Conservation (phyloP, 2,888 invertebrate species). For the Leucophora obtusa region DNA sequence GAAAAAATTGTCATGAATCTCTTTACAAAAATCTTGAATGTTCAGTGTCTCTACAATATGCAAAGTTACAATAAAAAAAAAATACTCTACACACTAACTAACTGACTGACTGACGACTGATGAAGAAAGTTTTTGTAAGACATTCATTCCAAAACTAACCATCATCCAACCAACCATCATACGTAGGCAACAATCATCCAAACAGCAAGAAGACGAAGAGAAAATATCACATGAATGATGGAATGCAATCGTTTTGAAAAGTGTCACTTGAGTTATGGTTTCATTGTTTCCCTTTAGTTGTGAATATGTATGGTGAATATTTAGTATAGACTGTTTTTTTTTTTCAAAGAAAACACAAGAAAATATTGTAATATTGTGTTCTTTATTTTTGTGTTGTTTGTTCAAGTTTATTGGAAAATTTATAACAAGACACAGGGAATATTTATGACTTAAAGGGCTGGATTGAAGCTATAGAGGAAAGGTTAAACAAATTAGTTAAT, state of each 20-base stretch:
- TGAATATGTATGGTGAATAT: slow-evolving; percentile 12
- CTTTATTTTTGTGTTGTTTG: not conserved
- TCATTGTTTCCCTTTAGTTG: slow-evolving; percentile 70
- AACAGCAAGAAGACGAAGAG: slow-evolving; percentile 23
- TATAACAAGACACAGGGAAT: slow-evolving; percentile 25
- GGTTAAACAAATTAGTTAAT: slow-evolving; percentile 33
- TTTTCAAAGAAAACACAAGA: slow-evolving; percentile 17
- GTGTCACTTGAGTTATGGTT: slow-evolving; percentile 78
- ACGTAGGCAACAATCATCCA: not conserved
- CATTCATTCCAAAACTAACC: slow-evolving; percentile 10
- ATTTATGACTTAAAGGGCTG: slow-evolving; percentile 23
- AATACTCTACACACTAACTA: not conserved
- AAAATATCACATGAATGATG: slow-evolving; percentile 71
- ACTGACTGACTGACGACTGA: slow-evolving; percentile 7
- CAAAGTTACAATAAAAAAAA: slow-evolving; percentile 37
- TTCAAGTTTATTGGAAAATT: slow-evolving; percentile 57
- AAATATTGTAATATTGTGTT: slow-evolving; percentile 55
- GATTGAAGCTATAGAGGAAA: not conserved
- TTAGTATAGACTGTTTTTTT: not conserved
- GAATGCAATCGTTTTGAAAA: slow-evolving; percentile 77
- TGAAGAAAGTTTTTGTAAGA: slow-evolving; percentile 37
- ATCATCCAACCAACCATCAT: slow-evolving; percentile 5
- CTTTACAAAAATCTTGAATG: slow-evolving; percentile 22
- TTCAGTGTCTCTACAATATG: slow-evolving; percentile 43
- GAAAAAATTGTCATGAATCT: too few species aligned